A percentile compares a stretch with the other conserved stretches of the same genome.
Conservation (phyloP, 2,888 invertebrate genomes). For the Brenthis hecate region DNA sequence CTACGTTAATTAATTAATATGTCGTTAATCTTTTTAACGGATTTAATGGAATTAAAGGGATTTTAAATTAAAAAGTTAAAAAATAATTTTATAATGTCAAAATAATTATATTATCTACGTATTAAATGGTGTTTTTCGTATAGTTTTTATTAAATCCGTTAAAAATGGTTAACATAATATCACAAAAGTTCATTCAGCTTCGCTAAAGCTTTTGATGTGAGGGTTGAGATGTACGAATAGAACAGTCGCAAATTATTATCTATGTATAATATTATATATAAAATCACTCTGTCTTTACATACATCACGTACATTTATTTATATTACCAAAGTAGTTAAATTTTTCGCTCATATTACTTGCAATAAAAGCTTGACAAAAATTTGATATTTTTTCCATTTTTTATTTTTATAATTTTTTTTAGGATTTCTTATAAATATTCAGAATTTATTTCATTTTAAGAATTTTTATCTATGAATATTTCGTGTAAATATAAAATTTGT, state of each 20-base stretch:
- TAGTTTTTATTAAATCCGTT: conserved; percentile 1
- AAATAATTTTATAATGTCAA: too few relatives aligned
- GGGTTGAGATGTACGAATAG: not conserved
- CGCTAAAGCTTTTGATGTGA: conserved; percentile 16
- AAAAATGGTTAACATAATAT: not conserved
- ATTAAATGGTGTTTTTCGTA: not conserved
- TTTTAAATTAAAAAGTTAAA: too few relatives aligned
- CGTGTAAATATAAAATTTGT: too few relatives aligned
- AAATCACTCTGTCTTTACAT: not conserved
- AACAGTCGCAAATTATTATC: conserved; percentile 6
- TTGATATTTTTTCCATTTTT: too few relatives aligned
- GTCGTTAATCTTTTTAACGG: not conserved
- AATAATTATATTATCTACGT: not conserved
- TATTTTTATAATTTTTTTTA: too few relatives aligned
- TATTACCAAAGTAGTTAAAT: too few relatives aligned
- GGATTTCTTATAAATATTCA: too few relatives aligned
- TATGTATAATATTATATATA: not conserved
- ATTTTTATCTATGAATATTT: too few relatives aligned
- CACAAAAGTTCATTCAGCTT: not conserved
- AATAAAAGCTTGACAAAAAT: too few relatives aligned
- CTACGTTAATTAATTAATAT: not conserved
- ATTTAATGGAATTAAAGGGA: not conserved
- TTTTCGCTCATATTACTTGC: too few relatives aligned
- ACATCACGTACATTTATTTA: too few relatives aligned
- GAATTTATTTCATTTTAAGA: too few relatives aligned